Evolutionary conservation across 2,888 invertebrate species (phyloP).

Genomic region (Apocheima hispidaria): DNA sequence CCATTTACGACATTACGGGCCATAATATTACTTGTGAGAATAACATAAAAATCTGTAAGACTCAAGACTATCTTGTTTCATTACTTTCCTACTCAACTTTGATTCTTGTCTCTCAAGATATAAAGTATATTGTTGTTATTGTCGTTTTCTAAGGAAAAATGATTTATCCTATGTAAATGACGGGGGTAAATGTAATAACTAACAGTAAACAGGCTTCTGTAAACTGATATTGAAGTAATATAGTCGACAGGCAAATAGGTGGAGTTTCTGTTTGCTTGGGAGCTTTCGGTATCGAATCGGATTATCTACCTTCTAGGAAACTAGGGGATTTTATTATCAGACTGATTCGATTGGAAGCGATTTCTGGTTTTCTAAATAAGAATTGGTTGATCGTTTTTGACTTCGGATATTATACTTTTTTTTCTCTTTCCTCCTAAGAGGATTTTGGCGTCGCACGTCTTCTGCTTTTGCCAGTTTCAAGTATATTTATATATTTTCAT

Average conservation of each 20-base stretch:
- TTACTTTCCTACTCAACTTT: slow-evolving; percentile 18
- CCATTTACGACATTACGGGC: slow-evolving; percentile 42
- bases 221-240: slow-evolving; percentile 41
- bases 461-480: too few relatives aligned
- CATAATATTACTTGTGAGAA: slow-evolving; percentile 42
- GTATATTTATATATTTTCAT: too few relatives aligned
- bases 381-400: background rate
- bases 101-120: slow-evolving; percentile 29
- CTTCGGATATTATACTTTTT: background rate
- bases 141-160: slow-evolving; percentile 35
- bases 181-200: slow-evolving; percentile 47
- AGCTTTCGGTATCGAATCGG: background rate
- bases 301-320: background rate
- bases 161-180: slow-evolving; percentile 48
- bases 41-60: slow-evolving; percentile 43
- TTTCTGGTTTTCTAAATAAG: background rate
- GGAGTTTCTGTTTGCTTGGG: slow-evolving; percentile 23
- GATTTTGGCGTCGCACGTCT: too few relatives aligned
- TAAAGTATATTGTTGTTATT: slow-evolving; percentile 32
- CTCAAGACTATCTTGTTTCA: slow-evolving; percentile 46
- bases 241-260: slow-evolving; percentile 28
- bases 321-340: background rate
- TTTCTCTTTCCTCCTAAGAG: slow-evolving; percentile 2
- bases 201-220: slow-evolving; percentile 44
- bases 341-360: background rate